A percentile compares a stretch with the other conserved stretches of the same genome.
These are phyloP conservation scores for Grammomys surdaster DNA, from an alignment of 2,113 vertebrate species.

Conservation along the genomic window DNA sequence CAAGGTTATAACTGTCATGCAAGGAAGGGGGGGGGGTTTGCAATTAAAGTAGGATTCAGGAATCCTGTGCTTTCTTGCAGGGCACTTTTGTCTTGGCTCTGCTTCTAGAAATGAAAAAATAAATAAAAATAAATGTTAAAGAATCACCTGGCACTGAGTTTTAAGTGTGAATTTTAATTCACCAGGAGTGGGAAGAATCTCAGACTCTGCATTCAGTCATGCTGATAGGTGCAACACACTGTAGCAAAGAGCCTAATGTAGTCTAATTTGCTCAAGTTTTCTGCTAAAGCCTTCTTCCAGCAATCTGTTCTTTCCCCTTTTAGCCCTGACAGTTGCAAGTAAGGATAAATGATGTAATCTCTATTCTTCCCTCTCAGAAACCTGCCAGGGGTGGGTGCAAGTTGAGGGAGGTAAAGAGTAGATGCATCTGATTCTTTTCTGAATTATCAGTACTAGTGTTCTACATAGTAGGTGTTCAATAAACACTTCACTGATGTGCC, in stretches of 20 bases:
- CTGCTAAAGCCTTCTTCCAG: not conserved
- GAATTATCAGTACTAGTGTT: not conserved
- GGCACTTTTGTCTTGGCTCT: not conserved
- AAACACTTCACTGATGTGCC: constrained; percentile 1
- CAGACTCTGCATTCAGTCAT: constrained; percentile 13
- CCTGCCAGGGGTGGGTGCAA: too few relatives aligned
- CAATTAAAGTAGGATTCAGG: not conserved
- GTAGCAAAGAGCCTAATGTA: not conserved
- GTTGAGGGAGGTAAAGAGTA: not conserved
- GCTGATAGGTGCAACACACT: not conserved
- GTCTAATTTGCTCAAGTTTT: not conserved
- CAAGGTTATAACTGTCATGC: not conserved
- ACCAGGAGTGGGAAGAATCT: not conserved
- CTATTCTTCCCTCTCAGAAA: too few relatives aligned
- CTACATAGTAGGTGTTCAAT: not conserved
- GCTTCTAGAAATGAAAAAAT: constrained; percentile 43
- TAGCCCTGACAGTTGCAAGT: not conserved
- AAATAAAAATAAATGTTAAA: not conserved
- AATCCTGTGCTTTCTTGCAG: constrained; percentile 1
- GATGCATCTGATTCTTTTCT: not conserved
- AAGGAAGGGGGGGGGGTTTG: not conserved
- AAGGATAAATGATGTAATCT: not conserved
- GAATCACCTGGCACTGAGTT: constrained; percentile 10
- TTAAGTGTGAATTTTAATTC: constrained; percentile 22
- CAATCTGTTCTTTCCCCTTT: not conserved